Evolutionary conservation across 2,888 invertebrate species (phyloP).

Genomic region (Athalia circularis): DNA sequence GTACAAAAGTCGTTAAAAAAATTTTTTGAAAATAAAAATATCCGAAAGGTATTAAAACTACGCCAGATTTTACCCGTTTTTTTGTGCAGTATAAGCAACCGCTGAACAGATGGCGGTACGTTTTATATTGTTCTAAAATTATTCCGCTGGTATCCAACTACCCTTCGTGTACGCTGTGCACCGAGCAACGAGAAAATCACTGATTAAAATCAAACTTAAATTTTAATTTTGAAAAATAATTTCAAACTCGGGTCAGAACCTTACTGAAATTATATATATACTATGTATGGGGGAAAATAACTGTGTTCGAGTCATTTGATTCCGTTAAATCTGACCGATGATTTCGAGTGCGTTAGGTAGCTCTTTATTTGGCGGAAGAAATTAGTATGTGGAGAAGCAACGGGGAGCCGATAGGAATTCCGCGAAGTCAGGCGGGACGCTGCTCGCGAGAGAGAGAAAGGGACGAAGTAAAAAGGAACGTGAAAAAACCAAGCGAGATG

Average conservation of each 20-base stretch:
- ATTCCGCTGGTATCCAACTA: neutral
- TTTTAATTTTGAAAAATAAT: too few relatives aligned
- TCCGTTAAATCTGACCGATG: constrained; percentile 21
- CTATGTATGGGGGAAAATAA: neutral
- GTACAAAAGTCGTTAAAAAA: constrained; percentile 9
- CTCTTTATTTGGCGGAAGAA: constrained; percentile 48
- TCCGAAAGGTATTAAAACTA: constrained; percentile 20
- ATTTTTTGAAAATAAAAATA: neutral
- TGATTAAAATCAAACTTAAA: too few relatives aligned
- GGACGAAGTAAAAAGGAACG: constrained; percentile 39
- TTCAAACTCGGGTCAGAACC: too few relatives aligned
- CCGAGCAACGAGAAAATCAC: neutral
- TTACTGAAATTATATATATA: neutral
- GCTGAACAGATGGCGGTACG: neutral
- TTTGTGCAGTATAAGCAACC: neutral
- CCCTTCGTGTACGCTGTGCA: neutral
- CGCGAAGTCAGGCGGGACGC: constrained; percentile 49
- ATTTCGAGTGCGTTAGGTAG: constrained; percentile 48
- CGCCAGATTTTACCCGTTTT: constrained; percentile 3
- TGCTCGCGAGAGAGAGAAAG: constrained; percentile 13
- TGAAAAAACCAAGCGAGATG: constrained; percentile 36
- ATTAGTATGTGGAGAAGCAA: constrained; percentile 51
- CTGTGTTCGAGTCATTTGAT: neutral
- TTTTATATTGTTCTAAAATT: neutral
- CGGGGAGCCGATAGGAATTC: constrained; percentile 53